These are phyloP conservation scores for Phaetusa simplex DNA, from an alignment of 2,113 vertebrate species.

Conservation along the genomic window DNA sequence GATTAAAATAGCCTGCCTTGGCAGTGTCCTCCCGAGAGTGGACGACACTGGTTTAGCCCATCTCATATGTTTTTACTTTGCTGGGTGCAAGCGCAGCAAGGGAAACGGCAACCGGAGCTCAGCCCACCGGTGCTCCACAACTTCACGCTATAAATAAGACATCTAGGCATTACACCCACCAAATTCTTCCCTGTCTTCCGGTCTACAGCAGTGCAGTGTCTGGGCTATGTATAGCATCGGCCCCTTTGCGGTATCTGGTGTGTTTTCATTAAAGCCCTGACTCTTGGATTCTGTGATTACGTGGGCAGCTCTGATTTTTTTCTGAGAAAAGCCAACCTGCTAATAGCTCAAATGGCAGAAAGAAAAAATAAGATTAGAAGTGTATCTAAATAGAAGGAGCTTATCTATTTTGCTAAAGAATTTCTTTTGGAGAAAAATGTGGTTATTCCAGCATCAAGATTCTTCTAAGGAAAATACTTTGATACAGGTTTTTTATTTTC, in stretches of 20 bases:
- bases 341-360: not conserved
- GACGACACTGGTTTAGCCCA: not conserved
- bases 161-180: not conserved
- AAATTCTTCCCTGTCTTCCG: not conserved
- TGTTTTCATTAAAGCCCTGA: not conserved
- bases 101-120: constrained; percentile 10
- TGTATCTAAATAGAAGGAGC: not conserved
- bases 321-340: not conserved
- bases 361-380: not conserved
- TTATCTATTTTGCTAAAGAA: not conserved
- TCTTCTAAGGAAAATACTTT: not conserved
- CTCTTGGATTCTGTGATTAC: not conserved
- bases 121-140: not conserved
- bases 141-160: not conserved
- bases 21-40: not conserved
- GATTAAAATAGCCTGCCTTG: not conserved
- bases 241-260: not conserved
- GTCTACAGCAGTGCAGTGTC: not conserved
- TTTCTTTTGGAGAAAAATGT: not conserved
- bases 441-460: not conserved
- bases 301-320: not conserved
- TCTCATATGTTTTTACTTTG: not conserved
- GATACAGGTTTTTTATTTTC: not conserved
- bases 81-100: not conserved
- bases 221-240: not conserved